These are phyloP conservation scores for Patella depressa DNA, from an alignment of 2,888 invertebrate species.

Conservation along the genomic window DNA sequence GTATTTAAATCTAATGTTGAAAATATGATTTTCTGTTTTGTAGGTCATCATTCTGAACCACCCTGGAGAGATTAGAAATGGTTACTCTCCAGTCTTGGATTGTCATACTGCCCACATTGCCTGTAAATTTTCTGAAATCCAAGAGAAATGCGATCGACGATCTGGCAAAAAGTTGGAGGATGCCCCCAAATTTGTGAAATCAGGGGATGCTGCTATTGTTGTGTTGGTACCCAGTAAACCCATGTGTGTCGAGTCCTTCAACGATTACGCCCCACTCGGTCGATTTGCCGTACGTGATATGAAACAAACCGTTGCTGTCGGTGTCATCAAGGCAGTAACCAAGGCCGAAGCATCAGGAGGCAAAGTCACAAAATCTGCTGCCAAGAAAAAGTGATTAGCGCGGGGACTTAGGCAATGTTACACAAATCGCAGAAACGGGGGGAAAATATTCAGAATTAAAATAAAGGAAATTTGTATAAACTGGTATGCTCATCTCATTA, in stretches of 20 bases:
- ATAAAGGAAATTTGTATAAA: neutral
- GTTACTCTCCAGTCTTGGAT: slow-evolving; percentile 99
- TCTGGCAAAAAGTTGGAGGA: slow-evolving; percentile 80
- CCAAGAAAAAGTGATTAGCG: slow-evolving; percentile 77
- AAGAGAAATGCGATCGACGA: slow-evolving; percentile 99
- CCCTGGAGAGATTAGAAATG: slow-evolving; percentile 98
- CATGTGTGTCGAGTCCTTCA: slow-evolving; percentile 98
- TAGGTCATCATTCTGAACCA: slow-evolving; percentile 97
- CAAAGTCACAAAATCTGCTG: slow-evolving; percentile 89
- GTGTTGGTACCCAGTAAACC: slow-evolving; percentile 94
- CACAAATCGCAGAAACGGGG: neutral
- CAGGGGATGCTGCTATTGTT: slow-evolving; percentile 96
- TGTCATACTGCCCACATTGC: slow-evolving; percentile 99
- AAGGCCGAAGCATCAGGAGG: slow-evolving; percentile 94
- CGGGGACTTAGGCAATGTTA: no score
- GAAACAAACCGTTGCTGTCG: slow-evolving; percentile 98
- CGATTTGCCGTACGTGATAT: slow-evolving; percentile 99
- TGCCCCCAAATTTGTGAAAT: slow-evolving; percentile 92
- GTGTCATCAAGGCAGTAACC: slow-evolving; percentile 84
- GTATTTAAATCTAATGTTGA: neutral
- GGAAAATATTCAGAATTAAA: neutral
- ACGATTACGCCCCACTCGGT: slow-evolving; percentile 95
- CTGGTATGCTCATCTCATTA: slow-evolving; percentile 63
- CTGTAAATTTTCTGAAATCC: slow-evolving; percentile 98
- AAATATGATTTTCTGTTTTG: neutral